These are phyloP conservation scores for Pachycephus smyrnensis DNA, from an alignment of 2,888 invertebrate genomes.

Conservation along the genomic window DNA sequence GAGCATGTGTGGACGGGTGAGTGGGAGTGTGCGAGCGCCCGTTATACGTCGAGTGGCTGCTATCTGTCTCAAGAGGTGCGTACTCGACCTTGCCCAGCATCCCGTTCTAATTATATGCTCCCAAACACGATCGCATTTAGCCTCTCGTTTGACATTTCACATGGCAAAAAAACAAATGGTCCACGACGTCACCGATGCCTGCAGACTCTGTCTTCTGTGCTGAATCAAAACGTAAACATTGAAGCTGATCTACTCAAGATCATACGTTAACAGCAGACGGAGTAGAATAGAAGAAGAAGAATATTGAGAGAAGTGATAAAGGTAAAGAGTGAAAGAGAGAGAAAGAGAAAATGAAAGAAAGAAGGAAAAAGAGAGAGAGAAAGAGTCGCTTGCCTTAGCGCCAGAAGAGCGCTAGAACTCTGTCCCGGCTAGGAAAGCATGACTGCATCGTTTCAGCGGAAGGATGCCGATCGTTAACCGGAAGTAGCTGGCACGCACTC, in stretches of 20 bases:
- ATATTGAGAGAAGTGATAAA: too few relatives aligned
- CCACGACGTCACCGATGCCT: too few relatives aligned
- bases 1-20: too few relatives aligned
- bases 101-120: constrained; percentile 53
- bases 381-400: background rate
- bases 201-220: too few relatives aligned
- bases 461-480: constrained; percentile 17
- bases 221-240: too few relatives aligned
- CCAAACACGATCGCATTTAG: constrained; percentile 20
- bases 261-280: too few relatives aligned
- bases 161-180: background rate
- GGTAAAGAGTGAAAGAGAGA: too few relatives aligned
- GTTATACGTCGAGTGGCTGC: constrained; percentile 16
- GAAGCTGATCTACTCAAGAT: too few relatives aligned
- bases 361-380: too few relatives aligned
- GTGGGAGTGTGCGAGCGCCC: too few relatives aligned
- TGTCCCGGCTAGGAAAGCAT: background rate
- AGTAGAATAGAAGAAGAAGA: too few relatives aligned
- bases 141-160: background rate
- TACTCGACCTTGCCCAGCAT: constrained; percentile 45
- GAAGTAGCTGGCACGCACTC: constrained; percentile 15
- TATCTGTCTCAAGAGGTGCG: constrained; percentile 28
- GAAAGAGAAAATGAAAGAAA: too few relatives aligned
- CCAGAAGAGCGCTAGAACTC: background rate
- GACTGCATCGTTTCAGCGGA: constrained; percentile 9